phyloP scores from a whole-genome alignment of 2,797 vertebrate genomes.

The Lutjanus argentimaculatus region DNA sequence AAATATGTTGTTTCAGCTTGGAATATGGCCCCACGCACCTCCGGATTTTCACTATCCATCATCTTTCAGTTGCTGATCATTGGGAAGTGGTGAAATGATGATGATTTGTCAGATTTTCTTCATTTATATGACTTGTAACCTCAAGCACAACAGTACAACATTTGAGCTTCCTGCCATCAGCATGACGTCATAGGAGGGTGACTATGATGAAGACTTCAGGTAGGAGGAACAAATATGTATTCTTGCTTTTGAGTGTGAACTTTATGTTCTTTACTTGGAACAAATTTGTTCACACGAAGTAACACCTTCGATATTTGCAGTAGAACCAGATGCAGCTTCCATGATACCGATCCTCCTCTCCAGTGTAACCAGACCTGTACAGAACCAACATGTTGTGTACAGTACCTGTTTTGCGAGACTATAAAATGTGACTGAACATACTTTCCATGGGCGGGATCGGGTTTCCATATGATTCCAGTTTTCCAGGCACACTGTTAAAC shows the following conservation, averaged over 20 bases:
- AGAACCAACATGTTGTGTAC: neutral
- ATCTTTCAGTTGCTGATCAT: too few relatives aligned
- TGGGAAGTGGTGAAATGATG: too few relatives aligned
- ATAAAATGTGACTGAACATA: constrained; percentile 50
- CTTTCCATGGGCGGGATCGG: constrained; percentile 69
- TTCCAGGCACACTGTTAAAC: constrained; percentile 29
- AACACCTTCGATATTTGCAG: constrained; percentile 44
- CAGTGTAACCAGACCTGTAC: constrained; percentile 41
- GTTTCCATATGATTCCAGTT: constrained; percentile 64
- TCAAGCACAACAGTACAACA: too few relatives aligned
- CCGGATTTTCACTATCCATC: too few relatives aligned
- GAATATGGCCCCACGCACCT: too few relatives aligned
- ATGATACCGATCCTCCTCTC: constrained; percentile 34
- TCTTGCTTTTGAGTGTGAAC: neutral
- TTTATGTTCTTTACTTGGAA: neutral
- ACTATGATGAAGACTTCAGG: too few relatives aligned
- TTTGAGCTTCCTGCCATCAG: too few relatives aligned
- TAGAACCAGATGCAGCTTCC: constrained; percentile 13
- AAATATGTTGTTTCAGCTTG: too few relatives aligned
- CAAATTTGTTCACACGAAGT: constrained; percentile 2
- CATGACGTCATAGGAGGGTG: too few relatives aligned
- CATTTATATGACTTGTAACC: too few relatives aligned
- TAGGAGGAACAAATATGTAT: too few relatives aligned
- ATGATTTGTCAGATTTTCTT: too few relatives aligned
- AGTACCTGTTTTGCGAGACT: constrained; percentile 58